These are phyloP conservation scores for Drosophila murphyi DNA, from an alignment of 1,140 invertebrate species.

Conservation along the genomic window DNA sequence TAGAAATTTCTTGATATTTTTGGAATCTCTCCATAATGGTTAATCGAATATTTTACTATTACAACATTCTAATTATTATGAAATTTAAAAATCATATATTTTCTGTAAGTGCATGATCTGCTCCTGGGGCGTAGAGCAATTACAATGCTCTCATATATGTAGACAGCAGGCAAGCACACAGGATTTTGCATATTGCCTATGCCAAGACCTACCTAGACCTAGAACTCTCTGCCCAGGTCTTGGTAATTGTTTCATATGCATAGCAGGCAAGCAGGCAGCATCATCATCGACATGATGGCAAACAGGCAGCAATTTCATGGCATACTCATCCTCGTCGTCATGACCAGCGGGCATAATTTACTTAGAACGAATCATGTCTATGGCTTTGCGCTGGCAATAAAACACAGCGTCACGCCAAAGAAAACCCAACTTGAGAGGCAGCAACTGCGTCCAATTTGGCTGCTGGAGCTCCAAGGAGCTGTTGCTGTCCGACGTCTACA, in stretches of 20 bases:
- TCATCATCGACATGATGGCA: slow-evolving; percentile 32
- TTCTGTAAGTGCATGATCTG: slow-evolving; percentile 27
- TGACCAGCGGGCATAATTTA: slow-evolving; percentile 82
- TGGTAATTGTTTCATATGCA: slow-evolving; percentile 81
- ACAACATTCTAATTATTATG: too few relatives aligned
- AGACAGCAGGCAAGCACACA: slow-evolving; percentile 38
- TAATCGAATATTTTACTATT: too few relatives aligned
- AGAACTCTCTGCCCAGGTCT: slow-evolving; percentile 21
- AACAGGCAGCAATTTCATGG: slow-evolving; percentile 46
- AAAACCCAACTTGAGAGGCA: slow-evolving; percentile 27
- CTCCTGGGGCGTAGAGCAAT: slow-evolving; percentile 50
- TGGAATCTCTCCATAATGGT: too few relatives aligned
- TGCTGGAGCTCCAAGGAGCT: slow-evolving; percentile 40
- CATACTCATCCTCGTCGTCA: slow-evolving; percentile 53
- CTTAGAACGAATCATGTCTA: slow-evolving; percentile 81
- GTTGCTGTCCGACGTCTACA: slow-evolving; percentile 66
- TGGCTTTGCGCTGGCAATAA: slow-evolving; percentile 64
- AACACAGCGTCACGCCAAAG: slow-evolving; percentile 79
- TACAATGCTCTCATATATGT: slow-evolving; percentile 75
- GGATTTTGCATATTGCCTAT: slow-evolving; percentile 14
- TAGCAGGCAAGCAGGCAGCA: slow-evolving; percentile 31
- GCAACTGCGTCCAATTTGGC: slow-evolving; percentile 79
- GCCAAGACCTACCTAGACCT: slow-evolving; percentile 31
- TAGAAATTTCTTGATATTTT: too few relatives aligned
- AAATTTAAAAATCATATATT: not conserved